Evolutionary conservation across 2,113 vertebrate genomes (phyloP), one percentile per base, ranked within the genome.

Genomic region (Mohoua ochrocephala): DNA sequence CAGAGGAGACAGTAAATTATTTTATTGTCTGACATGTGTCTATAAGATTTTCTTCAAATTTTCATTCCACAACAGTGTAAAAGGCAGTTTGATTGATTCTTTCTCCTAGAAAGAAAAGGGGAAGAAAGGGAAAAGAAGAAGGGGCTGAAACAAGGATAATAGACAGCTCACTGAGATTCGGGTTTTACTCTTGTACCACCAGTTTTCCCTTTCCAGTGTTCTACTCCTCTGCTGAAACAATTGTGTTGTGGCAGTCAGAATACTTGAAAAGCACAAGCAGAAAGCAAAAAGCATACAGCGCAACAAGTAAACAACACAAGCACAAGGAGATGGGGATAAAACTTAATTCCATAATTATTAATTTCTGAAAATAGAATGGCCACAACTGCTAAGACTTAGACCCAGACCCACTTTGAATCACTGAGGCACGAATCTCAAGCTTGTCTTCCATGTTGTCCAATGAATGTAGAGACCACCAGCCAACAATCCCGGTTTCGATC

Each of bases 41-140:
- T 79, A 41, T 64, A 73, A 85, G 37, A 31, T 85, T 94, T 93
- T 91, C 69, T 68, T 93, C 65, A 85, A 68, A 90, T 78, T 95
- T 94, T 88, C 9, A 33, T 69, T 92, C 30, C 37, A 65, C 10
- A 73, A 33, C 18, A 50, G 20, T 0, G 0, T 82, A 82, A 93
- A 69, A 88, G 10, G 4, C 12, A 60, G n/a, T 65, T 90, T 67
- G 1, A 60, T 60, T 64, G 11, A 45, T 94, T 83, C 21, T 69
- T 76, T 93, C 41, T 57, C 44, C 17, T 7, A 49, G 42, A 12
- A 61, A 49, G 5, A 45, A 79, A 73, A 30, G 3, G 2, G 2
- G 5, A 59, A 56, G 31, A 69, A 70, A 89, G 5, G 9, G 10
- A 52, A 57, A 27, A 68, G 22, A 70, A 60, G 78, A 84, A 47